A percentile compares a stretch with the other conserved stretches of the same genome.
phyloP scores from a whole-genome alignment of 2,888 invertebrate species.

The Trachelus iudaicus region DNA sequence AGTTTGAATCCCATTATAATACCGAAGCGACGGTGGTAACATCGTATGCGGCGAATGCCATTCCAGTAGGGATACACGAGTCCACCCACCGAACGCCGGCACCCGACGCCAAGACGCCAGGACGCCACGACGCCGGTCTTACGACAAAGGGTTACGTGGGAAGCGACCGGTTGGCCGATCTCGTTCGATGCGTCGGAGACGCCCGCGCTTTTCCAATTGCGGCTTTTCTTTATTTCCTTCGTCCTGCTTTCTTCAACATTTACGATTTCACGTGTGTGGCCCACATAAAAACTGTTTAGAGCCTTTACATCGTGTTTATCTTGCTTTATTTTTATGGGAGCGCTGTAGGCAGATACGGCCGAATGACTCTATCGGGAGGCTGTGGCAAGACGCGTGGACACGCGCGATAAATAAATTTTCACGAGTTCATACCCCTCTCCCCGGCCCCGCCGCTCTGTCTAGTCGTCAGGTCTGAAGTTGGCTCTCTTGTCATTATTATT shows the following conservation, averaged over 20 bases:
- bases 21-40: constrained; percentile 29
- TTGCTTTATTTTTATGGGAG: too few relatives aligned
- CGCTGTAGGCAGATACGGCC: too few relatives aligned
- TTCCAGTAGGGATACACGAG: neutral
- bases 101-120: too few relatives aligned
- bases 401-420: too few relatives aligned
- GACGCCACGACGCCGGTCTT: neutral
- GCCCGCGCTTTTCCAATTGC: neutral
- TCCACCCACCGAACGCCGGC: neutral
- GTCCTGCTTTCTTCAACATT: neutral
- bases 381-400: too few relatives aligned
- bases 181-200: constrained; percentile 31
- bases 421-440: too few relatives aligned
- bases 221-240: neutral
- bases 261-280: neutral
- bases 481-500: too few relatives aligned
- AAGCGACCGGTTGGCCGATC: constrained; percentile 16
- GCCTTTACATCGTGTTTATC: too few relatives aligned
- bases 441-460: too few relatives aligned
- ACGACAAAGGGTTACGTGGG: constrained; percentile 5
- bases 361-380: too few relatives aligned
- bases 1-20: constrained; percentile 64
- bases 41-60: neutral
- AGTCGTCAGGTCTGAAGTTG: too few relatives aligned
- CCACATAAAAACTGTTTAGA: too few relatives aligned